These are phyloP conservation scores for Coleophora deauratella DNA, from an alignment of 2,888 invertebrate species.

Conservation along the genomic window DNA sequence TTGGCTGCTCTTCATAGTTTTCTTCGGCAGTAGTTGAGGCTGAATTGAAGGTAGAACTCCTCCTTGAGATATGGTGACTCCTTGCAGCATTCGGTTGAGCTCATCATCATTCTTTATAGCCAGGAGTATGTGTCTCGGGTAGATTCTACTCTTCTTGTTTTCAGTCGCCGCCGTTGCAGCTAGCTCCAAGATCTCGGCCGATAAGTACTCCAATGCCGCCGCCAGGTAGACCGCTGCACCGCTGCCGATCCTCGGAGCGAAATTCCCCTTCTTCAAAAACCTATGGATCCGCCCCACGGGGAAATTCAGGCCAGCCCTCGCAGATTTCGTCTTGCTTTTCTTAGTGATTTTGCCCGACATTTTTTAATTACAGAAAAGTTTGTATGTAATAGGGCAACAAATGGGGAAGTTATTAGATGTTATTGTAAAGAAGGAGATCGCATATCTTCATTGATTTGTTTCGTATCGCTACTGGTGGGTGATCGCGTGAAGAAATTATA, in stretches of 20 bases:
- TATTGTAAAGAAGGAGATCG: too few relatives aligned
- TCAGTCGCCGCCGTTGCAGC: constrained; percentile 77
- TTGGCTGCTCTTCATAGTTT: constrained; percentile 29
- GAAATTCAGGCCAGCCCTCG: constrained; percentile 67
- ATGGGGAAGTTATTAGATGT: too few relatives aligned
- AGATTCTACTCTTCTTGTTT: constrained; percentile 76
- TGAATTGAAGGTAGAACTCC: constrained; percentile 45
- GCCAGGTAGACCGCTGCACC: constrained; percentile 72
- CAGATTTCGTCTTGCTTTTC: constrained; percentile 38
- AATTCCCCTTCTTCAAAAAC: constrained; percentile 74
- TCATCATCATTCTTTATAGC: constrained; percentile 52
- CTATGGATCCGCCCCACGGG: constrained; percentile 75
- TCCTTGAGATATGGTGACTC: constrained; percentile 40
- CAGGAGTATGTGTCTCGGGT: constrained; percentile 39
- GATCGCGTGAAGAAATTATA: too few relatives aligned
- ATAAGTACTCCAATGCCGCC: constrained; percentile 77
- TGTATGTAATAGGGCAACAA: too few relatives aligned
- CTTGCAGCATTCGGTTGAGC: constrained; percentile 34
- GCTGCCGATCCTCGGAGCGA: constrained; percentile 70
- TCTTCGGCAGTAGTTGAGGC: constrained; percentile 41
- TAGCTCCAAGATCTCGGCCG: constrained; percentile 79
- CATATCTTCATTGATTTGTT: too few relatives aligned
- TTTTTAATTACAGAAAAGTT: too few relatives aligned
- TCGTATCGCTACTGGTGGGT: background rate
- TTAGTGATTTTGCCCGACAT: background rate